Conservation (phyloP, 2,113 vertebrate species). For the Ochotona curzoniae region DNA sequence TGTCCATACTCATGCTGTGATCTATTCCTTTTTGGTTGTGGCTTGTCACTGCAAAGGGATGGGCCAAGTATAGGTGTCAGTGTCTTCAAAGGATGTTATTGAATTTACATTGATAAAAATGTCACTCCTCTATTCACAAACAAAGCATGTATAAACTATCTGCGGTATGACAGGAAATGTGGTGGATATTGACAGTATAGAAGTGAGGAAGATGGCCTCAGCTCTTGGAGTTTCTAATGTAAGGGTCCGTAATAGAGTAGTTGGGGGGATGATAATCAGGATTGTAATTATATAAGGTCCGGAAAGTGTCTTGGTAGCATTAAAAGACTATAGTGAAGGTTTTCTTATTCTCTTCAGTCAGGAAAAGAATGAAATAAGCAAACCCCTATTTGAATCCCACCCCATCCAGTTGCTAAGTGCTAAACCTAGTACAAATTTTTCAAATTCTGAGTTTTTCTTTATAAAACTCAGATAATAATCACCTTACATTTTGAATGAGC, state of each 20-base stretch:
- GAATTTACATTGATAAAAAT: conserved; percentile 34
- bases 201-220: neutral
- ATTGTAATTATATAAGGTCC: neutral
- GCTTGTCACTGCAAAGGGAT: conserved; percentile 22
- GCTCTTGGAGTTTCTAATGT: neutral
- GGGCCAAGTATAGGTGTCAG: neutral
- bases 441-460: neutral
- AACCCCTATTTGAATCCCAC: neutral
- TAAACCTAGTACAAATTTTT: neutral
- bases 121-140: neutral
- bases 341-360: neutral
- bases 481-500: neutral
- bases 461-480: neutral
- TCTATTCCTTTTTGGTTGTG: neutral
- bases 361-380: conserved; percentile 32
- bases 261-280: neutral
- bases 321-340: neutral
- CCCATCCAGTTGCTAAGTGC: neutral
- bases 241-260: neutral
- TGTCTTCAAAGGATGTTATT: conserved; percentile 14
- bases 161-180: neutral
- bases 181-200: neutral
- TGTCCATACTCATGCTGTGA: neutral
- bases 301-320: neutral
- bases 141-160: neutral